Conservation (phyloP, 2,797 vertebrate species). For the Pseudomugil gertrudae region DNA sequence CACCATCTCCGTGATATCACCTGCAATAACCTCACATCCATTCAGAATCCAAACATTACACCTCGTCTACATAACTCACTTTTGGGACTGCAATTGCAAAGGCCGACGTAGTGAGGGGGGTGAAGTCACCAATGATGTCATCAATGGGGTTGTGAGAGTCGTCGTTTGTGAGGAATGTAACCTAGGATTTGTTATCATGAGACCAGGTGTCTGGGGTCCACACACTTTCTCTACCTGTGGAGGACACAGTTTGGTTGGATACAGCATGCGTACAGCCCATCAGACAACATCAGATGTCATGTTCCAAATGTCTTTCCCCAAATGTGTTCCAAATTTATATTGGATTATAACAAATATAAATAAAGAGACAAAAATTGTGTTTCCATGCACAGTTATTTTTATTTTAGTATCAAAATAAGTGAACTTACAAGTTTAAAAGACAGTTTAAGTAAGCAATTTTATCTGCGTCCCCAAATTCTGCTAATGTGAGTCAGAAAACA, state of each 20-base stretch:
- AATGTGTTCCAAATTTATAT: not conserved
- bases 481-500: no score
- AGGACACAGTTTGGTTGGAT: constrained; percentile 6
- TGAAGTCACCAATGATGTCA: constrained; percentile 29
- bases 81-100: constrained; percentile 74
- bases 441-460: no score
- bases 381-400: no score
- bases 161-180: constrained; percentile 31
- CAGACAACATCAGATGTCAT: not conserved
- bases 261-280: not conserved
- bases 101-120: constrained; percentile 38
- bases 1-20: not conserved
- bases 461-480: no score
- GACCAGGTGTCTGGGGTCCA: constrained; percentile 66
- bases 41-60: not conserved
- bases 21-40: not conserved
- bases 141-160: constrained; percentile 21
- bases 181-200: constrained; percentile 46
- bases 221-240: constrained; percentile 81
- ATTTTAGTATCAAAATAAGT: no score
- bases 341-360: not conserved
- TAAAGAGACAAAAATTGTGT: not conserved
- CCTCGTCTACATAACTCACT: constrained; percentile 69
- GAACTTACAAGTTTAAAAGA: no score
- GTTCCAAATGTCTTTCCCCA: not conserved